Base-by-base conservation (phyloP, 2,888 invertebrate species). In the Hirtodrosophila duncani region DNA sequence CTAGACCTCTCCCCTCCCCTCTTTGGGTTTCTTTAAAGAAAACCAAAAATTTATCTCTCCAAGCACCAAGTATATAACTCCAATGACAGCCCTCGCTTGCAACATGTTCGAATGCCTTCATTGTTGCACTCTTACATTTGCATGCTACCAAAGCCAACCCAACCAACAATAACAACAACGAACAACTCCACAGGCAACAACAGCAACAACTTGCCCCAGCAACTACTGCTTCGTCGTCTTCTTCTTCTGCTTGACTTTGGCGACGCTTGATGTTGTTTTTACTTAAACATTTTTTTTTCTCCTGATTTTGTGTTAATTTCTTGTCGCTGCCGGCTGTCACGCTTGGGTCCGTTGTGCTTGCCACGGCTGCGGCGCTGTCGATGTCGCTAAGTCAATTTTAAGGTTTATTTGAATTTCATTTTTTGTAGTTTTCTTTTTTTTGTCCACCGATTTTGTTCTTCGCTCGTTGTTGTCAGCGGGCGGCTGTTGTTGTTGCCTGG, bases 321-420 rank as follows among this genome's bases (percentile, higher is more conserved):
- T 67, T 67, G 48, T 59, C n/a, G 67, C 67, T 67, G 71, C 67
- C 45, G 71, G 59, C 72, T 58, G 57, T 57, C 56, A 37, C 52
- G 56, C 8, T 26, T n/a, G 24, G 7, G 14, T 11, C 5, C 26
- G n/a, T n/a, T 20, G 13, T 38, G 21, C 7, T 21, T 21, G 34
- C 21, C 36, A 17, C 29, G 29, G 21, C 7, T 50, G 51, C 21
- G 29, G 21, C 63, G 46, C 33, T 46, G 64, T 57, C 52, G 71
- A 52, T 48, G 55, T 46, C 59, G 59, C 63, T 56, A 77, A 72
- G 81, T 72, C 74, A 72, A 72, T 72, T 81, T 74, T 66, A 74
- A 74, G 79, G 81, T 80, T 69, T 74, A 81, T 74, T 72, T 72
- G 63, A 72, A 80, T 77, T 77, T 80, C 49, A 75, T 67, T 63